Evolutionary conservation across 2,113 vertebrate species (phyloP).

Genomic region (Anser cygnoides): DNA sequence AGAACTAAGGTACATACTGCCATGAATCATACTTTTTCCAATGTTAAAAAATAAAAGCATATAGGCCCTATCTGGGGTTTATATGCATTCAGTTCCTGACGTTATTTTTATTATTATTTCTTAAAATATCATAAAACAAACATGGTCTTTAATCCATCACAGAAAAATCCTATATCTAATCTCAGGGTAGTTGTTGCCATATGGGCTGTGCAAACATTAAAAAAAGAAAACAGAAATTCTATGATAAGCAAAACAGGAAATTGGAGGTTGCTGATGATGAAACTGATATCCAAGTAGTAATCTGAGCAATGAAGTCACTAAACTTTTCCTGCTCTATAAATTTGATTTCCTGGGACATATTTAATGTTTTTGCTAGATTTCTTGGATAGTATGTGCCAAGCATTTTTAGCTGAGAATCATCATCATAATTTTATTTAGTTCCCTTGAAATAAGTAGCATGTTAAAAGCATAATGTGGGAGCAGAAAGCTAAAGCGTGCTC

Average conservation of each 20-base stretch:
- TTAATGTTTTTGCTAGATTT: constrained; percentile 50
- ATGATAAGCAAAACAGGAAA: constrained; percentile 83
- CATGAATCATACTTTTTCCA: constrained; percentile 54
- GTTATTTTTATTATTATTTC: constrained; percentile 39
- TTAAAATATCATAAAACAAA: constrained; percentile 67
- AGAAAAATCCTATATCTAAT: constrained; percentile 64
- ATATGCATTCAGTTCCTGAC: not conserved
- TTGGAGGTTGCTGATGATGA: constrained; percentile 72
- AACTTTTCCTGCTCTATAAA: constrained; percentile 77
- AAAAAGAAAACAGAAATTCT: constrained; percentile 65
- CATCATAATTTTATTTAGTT: not conserved
- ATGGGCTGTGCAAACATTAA: constrained; percentile 59
- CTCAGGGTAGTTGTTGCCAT: constrained; percentile 57
- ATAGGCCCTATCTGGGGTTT: not conserved
- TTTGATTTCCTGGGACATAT: constrained; percentile 48
- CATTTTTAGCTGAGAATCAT: not conserved
- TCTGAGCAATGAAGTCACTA: constrained; percentile 68
- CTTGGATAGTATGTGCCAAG: not conserved
- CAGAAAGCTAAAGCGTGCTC: not conserved
- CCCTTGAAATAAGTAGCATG: not conserved
- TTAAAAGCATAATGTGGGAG: not conserved
- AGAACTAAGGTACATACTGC: constrained; percentile 21
- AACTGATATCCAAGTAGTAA: constrained; percentile 77
- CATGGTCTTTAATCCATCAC: constrained; percentile 63
- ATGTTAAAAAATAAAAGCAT: not conserved